These are phyloP conservation scores for Ips typographus DNA, from an alignment of 1,140 invertebrate genomes.

Conservation along the genomic window DNA sequence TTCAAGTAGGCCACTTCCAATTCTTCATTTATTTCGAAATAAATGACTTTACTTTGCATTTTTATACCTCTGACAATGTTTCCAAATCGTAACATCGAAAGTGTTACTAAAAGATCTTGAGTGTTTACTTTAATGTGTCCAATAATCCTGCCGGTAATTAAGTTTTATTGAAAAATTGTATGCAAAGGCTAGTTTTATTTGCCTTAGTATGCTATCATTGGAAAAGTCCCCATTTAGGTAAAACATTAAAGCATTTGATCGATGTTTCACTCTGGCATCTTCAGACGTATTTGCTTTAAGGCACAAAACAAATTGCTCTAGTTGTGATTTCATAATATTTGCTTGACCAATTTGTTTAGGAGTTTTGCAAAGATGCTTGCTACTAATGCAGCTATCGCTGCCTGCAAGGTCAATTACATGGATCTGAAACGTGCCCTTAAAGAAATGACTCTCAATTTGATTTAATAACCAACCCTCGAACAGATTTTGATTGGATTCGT, in stretches of 20 bases:
- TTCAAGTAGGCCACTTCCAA: constrained; percentile 33
- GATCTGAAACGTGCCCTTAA: constrained; percentile 38
- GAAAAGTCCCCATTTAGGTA: constrained; percentile 44
- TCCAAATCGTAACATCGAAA: constrained; percentile 44
- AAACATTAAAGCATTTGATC: constrained; percentile 42
- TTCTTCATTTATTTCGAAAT: constrained; percentile 27
- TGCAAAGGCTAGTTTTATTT: neutral
- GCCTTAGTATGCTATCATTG: constrained; percentile 39
- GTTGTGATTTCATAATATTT: constrained; percentile 45
- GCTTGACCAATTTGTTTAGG: constrained; percentile 41
- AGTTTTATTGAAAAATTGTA: neutral
- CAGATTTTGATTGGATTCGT: constrained; percentile 32
- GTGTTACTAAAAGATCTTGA: constrained; percentile 36
- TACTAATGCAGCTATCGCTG: constrained; percentile 39
- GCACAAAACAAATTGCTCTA: constrained; percentile 47
- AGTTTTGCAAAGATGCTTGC: constrained; percentile 38
- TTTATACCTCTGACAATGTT: constrained; percentile 39
- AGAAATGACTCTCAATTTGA: neutral
- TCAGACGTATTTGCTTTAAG: constrained; percentile 42
- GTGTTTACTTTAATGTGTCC: constrained; percentile 40
- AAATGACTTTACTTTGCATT: constrained; percentile 28
- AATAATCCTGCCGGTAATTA: constrained; percentile 36
- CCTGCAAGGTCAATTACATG: constrained; percentile 49
- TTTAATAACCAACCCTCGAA: constrained; percentile 37
- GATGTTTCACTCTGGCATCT: constrained; percentile 39